Percentiles rank a stretch among this genome's conserved stretches.
Evolutionary conservation across 2,888 invertebrate genomes (phyloP).

Genomic region (Ellobium chinense): DNA sequence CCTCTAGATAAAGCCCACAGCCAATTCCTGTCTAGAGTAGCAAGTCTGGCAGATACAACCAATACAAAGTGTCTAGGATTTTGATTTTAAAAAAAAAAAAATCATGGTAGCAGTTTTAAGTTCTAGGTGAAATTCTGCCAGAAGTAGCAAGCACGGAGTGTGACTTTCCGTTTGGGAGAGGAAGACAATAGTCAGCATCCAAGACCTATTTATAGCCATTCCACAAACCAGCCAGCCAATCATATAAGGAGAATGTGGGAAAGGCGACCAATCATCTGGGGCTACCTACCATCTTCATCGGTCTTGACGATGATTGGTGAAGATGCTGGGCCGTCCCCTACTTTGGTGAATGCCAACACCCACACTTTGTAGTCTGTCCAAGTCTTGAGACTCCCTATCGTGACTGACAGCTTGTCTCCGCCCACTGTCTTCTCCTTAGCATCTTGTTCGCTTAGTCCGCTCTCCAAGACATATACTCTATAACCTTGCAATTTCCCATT

Average conservation of each 20-base stretch:
- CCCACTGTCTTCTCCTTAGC: conserved; percentile 68
- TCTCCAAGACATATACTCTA: conserved; percentile 79
- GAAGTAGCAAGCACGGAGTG: conserved; percentile 6
- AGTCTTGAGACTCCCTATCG: conserved; percentile 92
- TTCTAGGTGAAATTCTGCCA: background rate
- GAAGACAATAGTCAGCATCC: conserved; percentile 42
- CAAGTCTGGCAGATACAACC: background rate
- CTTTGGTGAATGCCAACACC: conserved; percentile 96
- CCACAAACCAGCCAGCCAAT: conserved; percentile 41
- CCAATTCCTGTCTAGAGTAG: background rate
- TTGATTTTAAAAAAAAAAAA: background rate
- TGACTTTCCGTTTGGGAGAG: background rate
- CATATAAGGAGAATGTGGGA: conserved; percentile 24
- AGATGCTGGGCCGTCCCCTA: conserved; percentile 96
- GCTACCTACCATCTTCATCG: conserved; percentile 97
- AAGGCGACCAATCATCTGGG: conserved; percentile 8
- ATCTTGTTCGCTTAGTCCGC: conserved; percentile 82
- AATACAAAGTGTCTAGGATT: too few species aligned
- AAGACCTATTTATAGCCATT: conserved; percentile 43
- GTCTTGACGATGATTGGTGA: conserved; percentile 95
- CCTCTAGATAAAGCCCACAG: background rate
- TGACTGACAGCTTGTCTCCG: conserved; percentile 80
- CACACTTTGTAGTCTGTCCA: conserved; percentile 98
- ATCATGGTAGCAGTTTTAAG: background rate
- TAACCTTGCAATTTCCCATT: conserved; percentile 84